Evolutionary conservation across 1,140 invertebrate species (phyloP), one percentile per base, ranked within the genome.

Genomic region (Megathymus violae): DNA sequence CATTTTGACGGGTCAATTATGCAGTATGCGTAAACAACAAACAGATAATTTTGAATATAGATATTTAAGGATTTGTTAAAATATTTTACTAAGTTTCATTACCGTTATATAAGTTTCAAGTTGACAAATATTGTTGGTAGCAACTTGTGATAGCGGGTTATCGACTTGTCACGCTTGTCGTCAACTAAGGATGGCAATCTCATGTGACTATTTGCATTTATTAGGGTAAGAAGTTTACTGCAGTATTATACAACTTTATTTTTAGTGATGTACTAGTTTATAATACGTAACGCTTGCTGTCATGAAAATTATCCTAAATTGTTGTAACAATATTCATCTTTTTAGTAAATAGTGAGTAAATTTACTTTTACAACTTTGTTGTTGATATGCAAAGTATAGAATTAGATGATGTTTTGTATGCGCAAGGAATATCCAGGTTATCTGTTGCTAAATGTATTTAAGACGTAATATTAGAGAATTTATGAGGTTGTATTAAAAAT

Each of bases 201-300:
- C 34, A 43, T 41, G 44, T 40, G 47, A 50, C 47, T 31, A 16
- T 52, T 67, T 54, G 74, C 74, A 80, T 80, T 80, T 80, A 78
- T 46, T 80, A 74, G 69, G 44, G 52, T 60, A 64, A 62, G 54
- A 19, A 25, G 16, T 25, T 65, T 69, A 52, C 34, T 63, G 59
- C 72, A 71, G 72, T 67, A 71, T 68, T 70, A 67, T 36, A 31
- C 27, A 3, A 31, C 7, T 4, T 50, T 58, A 48, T 17, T 44
- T 22, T 48, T 36, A n/a, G n/a, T n/a, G n/a, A n/a, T 36, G 11
- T n/a, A 36, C 34, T 7, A n/a, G 11, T 36, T 11, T 31, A 31
- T n/a, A 22, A 5, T 11, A 36, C 34, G 34, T 36, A 31, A 31
- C 9, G 27, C 27, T 31, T 1, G 27, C 7, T 36, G 7, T 4